These are phyloP conservation scores for Zapornia atra DNA, from an alignment of 2,113 vertebrate genomes.

Conservation along the genomic window DNA sequence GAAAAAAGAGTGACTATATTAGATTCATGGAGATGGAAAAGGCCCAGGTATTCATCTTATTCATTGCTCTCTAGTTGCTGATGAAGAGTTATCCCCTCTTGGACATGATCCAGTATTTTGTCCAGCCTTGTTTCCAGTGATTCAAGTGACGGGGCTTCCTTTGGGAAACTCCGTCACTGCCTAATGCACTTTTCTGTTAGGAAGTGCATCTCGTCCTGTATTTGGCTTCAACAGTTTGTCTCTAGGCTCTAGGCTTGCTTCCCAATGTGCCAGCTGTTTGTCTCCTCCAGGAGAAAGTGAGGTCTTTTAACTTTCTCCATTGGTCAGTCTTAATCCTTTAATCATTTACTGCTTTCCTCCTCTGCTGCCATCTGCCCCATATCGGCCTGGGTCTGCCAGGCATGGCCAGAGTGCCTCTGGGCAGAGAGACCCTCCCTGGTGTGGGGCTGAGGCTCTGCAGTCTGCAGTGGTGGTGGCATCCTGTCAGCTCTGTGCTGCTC, in stretches of 20 bases:
- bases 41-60: slow-evolving; percentile 2
- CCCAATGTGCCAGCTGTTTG: background rate
- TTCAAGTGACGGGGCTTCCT: slow-evolving; percentile 45
- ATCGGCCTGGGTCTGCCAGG: background rate
- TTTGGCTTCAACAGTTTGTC: background rate
- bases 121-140: slow-evolving; percentile 22
- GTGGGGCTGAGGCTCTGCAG: fast-evolving
- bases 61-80: background rate
- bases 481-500: background rate
- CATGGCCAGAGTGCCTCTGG: background rate
- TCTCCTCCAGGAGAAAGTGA: background rate
- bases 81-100: slow-evolving; percentile 42
- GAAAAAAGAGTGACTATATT: background rate
- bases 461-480: fast-evolving
- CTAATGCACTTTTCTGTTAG: slow-evolving; percentile 28
- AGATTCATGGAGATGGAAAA: slow-evolving; percentile 2
- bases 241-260: background rate
- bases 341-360: background rate
- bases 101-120: slow-evolving; percentile 33
- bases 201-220: background rate
- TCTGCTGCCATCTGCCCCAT: background rate
- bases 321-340: background rate
- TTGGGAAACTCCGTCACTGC: background rate
- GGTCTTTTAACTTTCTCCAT: background rate
- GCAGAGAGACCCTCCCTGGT: background rate